Conservation (phyloP, 2,113 vertebrate genomes). For the Atrichornis clamosus region DNA sequence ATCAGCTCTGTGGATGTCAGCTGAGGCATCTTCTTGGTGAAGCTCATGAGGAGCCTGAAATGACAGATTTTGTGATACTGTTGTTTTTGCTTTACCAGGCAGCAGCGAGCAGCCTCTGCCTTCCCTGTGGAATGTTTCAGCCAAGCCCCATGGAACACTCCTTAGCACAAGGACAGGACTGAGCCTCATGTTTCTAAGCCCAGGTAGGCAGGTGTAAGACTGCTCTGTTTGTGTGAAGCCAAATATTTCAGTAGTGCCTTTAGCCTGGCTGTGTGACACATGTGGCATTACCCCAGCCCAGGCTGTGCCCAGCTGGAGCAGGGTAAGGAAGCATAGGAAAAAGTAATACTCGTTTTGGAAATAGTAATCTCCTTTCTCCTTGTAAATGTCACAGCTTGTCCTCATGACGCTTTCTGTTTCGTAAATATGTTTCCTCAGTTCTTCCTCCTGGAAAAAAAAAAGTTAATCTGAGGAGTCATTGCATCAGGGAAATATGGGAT, state of each 20-base stretch:
- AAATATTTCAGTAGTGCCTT: background rate
- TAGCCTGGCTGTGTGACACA: background rate
- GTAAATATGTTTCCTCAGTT: conserved; percentile 9
- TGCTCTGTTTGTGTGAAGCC: background rate
- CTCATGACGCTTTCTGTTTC: background rate
- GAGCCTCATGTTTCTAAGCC: background rate
- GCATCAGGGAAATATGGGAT: background rate
- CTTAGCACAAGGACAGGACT: background rate
- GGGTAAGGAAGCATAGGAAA: background rate
- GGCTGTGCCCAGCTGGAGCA: background rate
- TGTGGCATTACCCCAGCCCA: background rate
- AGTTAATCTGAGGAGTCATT: background rate
- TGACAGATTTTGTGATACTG: background rate
- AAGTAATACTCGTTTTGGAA: conserved; percentile 30
- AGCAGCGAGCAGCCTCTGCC: background rate
- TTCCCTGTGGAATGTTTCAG: background rate
- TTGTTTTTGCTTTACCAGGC: background rate
- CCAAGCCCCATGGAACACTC: background rate
- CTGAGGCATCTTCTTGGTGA: conserved; percentile 62
- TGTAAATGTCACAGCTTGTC: conserved; percentile 32
- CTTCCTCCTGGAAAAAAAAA: background rate
- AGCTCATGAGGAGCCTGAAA: conserved; percentile 53
- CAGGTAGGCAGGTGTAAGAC: accelerated
- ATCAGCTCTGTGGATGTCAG: conserved; percentile 41
- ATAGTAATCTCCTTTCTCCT: conserved; percentile 19